Percentiles rank a stretch among this genome's conserved stretches.
These are phyloP conservation scores for Tachina lurida DNA, from an alignment of 2,888 invertebrate species.

Conservation along the genomic window DNA sequence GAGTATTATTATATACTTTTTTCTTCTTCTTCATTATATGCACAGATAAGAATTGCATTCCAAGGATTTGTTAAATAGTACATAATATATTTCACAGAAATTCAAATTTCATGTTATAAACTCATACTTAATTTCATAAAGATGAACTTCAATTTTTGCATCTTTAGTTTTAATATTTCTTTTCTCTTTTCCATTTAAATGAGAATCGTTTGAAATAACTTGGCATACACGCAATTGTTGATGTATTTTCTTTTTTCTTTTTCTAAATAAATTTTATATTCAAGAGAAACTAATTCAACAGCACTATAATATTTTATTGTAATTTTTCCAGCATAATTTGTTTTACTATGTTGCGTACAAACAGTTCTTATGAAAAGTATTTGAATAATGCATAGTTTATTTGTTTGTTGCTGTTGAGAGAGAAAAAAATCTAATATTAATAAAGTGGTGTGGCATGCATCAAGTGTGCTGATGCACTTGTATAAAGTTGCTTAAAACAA, in stretches of 20 bases:
- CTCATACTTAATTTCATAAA: background rate
- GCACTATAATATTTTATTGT: background rate
- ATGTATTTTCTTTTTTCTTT: conserved; percentile 5
- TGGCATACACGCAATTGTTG: conserved; percentile 18
- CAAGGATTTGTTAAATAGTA: background rate
- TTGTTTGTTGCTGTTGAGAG: too few relatives aligned
- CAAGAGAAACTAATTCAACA: background rate
- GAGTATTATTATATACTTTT: background rate
- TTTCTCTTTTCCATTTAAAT: conserved; percentile 23
- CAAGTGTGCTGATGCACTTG: too few relatives aligned
- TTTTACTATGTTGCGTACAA: too few relatives aligned
- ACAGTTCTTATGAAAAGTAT: too few relatives aligned
- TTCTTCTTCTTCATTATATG: background rate
- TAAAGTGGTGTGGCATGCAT: too few relatives aligned
- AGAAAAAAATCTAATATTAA: too few relatives aligned
- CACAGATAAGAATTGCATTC: background rate
- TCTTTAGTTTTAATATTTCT: conserved; percentile 5
- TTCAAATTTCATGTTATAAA: background rate
- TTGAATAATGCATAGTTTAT: too few relatives aligned
- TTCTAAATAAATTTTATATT: conserved; percentile 17
- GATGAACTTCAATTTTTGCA: background rate
- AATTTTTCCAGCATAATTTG: too few relatives aligned
- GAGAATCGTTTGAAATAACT: conserved; percentile 36
- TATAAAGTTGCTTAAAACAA: too few relatives aligned
- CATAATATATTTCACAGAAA: background rate